A percentile compares a stretch with the other conserved stretches of the same genome.
phyloP scores from a whole-genome alignment of 2,888 invertebrate genomes.

The Tiliacea aurago region DNA sequence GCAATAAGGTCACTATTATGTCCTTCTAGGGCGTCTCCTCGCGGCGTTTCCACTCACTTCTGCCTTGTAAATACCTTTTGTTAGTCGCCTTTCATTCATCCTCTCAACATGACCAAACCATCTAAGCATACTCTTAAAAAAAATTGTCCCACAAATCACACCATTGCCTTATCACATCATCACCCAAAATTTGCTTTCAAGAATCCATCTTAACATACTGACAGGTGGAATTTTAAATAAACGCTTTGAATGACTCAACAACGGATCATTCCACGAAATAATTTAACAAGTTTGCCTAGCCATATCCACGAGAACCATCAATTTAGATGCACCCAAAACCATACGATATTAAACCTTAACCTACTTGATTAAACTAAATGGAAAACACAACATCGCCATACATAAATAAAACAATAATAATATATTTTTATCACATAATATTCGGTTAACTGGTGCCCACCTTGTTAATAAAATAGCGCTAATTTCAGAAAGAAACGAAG shows the following conservation, averaged over 20 bases:
- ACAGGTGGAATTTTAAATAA: too few relatives aligned
- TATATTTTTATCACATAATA: constrained; percentile 63
- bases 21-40: too few relatives aligned
- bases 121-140: too few relatives aligned
- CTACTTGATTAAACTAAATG: constrained; percentile 67
- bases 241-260: background rate
- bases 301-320: constrained; percentile 34
- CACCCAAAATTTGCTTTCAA: background rate
- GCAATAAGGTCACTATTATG: too few relatives aligned
- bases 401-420: constrained; percentile 64
- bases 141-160: too few relatives aligned
- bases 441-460: constrained; percentile 45
- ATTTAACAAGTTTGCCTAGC: constrained; percentile 24
- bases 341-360: constrained; percentile 51
- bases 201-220: background rate
- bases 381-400: constrained; percentile 70
- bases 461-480: background rate
- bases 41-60: too few relatives aligned
- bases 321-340: constrained; percentile 61
- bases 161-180: too few relatives aligned
- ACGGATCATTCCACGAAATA: background rate
- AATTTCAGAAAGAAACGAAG: background rate
- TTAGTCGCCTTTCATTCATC: too few relatives aligned
- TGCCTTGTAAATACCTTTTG: too few relatives aligned
- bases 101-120: too few relatives aligned